Base-by-base conservation (phyloP, 2,888 invertebrate genomes). In the Drosophila infuscata region DNA sequence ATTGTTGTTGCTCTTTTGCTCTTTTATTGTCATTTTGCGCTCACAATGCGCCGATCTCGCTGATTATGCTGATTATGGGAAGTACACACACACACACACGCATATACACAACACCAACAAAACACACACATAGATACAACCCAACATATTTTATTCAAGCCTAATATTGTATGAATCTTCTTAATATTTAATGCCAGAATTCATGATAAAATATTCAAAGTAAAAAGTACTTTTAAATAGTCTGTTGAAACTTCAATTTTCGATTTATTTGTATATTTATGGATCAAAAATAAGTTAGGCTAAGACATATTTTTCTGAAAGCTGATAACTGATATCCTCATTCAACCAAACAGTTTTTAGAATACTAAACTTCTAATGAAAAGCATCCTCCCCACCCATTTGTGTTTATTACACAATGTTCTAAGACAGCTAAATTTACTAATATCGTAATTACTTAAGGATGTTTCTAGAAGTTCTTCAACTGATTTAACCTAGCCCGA, bases 21-120 rank as follows among this genome's bases (percentile, higher is more conserved):
- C 54, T 68, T 87, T 87, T 87, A 90, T 88, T 87, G 79, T 68
- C 85, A 90, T 87, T 81, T 77, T 89, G 79, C 79, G 53, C 62
- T 61, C 58, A 84, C 89, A 90, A 86, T 88, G 89, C 90, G 90
- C 91, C 89, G 89, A 90, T 90, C 88, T 82, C 74, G 77, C 88
- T 90, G 85, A 87, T 87, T 87, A 87, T 88, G 91, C 70, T 88
- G 78, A 79, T 79, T 79, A 79, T 79, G 82, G 78, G 65, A 79
- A 78, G 49, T 78, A 81, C 78, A 81, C 68, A 78, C 71, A 81
- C 51, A 30, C 49, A 53, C 41, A 58, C 64, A 49, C 33, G 35
- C 46, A 48, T 25, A 52, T n/a, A 25, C 20, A 51, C 30, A 35
- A 36, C n/a, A 38, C 17, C 8, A 38, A 8, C 17, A 2, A 8